These are phyloP conservation scores for Hassar affinis DNA, from an alignment of 2,113 vertebrate genomes.

Conservation along the genomic window DNA sequence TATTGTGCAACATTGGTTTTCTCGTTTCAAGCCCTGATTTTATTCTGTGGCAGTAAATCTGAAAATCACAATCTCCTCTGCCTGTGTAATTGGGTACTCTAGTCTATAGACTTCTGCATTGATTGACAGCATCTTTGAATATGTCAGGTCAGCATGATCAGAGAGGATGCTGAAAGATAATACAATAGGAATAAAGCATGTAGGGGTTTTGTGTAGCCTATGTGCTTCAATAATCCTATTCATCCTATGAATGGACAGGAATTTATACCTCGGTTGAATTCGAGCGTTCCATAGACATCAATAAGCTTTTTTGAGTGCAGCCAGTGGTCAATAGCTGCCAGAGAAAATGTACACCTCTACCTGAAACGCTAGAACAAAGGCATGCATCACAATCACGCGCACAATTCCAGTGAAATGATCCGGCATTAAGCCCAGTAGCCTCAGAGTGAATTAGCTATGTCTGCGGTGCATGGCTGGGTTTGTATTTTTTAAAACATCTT, in stretches of 20 bases:
- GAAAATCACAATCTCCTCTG: background rate
- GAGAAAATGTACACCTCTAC: constrained; percentile 9
- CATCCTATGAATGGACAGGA: constrained; percentile 13
- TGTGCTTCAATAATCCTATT: background rate
- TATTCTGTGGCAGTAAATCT: background rate
- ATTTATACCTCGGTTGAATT: constrained; percentile 10
- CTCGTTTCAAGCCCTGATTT: background rate
- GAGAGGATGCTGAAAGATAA: background rate
- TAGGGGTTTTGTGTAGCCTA: background rate
- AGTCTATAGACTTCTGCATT: background rate
- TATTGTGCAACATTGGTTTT: background rate
- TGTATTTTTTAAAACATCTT: background rate
- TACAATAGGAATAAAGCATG: background rate
- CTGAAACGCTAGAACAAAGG: constrained; percentile 24
- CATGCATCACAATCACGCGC: constrained; percentile 14
- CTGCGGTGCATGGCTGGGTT: background rate
- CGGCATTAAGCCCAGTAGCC: constrained; percentile 8
- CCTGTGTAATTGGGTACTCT: background rate
- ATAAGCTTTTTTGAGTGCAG: constrained; percentile 23
- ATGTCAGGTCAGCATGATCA: background rate
- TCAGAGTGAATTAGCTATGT: background rate
- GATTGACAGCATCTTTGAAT: background rate
- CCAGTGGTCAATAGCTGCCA: constrained; percentile 40
- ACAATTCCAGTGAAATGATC: constrained; percentile 13
- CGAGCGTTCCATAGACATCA: constrained; percentile 38